phyloP scores from a whole-genome alignment of 2,797 vertebrate species.

The Enteromius radiatus region DNA sequence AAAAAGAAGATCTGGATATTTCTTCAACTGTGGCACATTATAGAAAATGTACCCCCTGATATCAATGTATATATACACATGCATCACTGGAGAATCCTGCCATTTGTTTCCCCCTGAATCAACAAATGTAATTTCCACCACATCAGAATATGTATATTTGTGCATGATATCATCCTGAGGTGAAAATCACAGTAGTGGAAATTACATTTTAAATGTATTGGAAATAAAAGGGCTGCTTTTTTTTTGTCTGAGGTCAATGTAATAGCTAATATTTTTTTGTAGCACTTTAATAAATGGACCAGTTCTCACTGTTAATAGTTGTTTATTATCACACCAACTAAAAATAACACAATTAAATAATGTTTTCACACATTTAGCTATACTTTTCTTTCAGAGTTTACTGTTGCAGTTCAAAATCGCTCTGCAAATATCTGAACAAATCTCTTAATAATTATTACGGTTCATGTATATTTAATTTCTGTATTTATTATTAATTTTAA shows the following conservation, averaged over 20 bases:
- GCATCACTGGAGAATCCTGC: conserved; percentile 1
- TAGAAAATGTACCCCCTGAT: background rate
- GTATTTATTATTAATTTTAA: background rate
- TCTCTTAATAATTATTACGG: too few relatives aligned
- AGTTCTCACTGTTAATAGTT: too few relatives aligned
- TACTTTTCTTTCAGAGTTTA: background rate
- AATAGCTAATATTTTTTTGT: background rate
- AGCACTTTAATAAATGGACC: background rate
- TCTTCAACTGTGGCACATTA: background rate
- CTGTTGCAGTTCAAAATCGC: background rate
- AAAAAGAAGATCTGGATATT: background rate
- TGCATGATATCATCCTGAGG: background rate
- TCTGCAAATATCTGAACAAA: background rate
- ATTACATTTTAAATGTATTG: background rate
- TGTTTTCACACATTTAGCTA: background rate
- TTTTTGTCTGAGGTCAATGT: background rate
- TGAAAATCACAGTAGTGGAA: background rate
- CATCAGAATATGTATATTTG: background rate
- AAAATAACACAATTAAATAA: background rate
- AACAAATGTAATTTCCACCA: background rate
- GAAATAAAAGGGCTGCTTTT: background rate
- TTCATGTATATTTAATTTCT: background rate
- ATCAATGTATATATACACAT: background rate
- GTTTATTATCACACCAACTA: too few relatives aligned
- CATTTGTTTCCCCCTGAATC: background rate